Conservation (phyloP, 1,140 invertebrate genomes). For the Portunus trituberculatus region DNA sequence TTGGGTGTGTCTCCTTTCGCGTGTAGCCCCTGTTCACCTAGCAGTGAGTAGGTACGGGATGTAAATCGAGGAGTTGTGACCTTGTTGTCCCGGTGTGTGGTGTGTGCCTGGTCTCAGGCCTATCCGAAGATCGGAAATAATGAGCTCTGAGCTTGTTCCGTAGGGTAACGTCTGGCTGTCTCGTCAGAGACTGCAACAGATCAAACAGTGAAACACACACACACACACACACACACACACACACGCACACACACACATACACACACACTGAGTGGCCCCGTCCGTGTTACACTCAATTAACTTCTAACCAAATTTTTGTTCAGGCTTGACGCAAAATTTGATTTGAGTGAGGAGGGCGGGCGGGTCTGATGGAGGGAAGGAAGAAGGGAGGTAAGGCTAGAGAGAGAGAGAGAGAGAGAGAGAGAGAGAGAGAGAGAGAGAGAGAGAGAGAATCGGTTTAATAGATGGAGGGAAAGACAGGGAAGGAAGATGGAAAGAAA, state of each 20-base stretch:
- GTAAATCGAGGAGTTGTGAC: too few relatives aligned
- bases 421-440: not conserved
- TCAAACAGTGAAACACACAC: not conserved
- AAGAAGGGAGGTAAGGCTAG: not conserved
- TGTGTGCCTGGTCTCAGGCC: too few relatives aligned
- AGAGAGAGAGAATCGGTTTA: constrained; percentile 2
- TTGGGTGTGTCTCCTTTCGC: too few relatives aligned
- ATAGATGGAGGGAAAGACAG: not conserved
- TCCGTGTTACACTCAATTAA: constrained; percentile 56
- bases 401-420: not conserved
- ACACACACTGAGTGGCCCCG: constrained; percentile 19
- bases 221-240: constrained; percentile 2
- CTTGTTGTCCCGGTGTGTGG: too few relatives aligned
- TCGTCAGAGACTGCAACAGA: not conserved
- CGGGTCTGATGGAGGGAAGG: not conserved
- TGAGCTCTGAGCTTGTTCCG: too few relatives aligned
- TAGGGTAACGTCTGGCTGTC: too few relatives aligned
- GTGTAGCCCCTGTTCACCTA: too few relatives aligned
- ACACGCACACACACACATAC: not conserved
- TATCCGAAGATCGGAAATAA: too few relatives aligned
- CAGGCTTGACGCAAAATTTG: constrained; percentile 62
- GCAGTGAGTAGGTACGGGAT: too few relatives aligned
- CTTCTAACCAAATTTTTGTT: constrained; percentile 62
- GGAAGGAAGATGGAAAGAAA: not conserved
- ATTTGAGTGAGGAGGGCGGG: constrained; percentile 49